A percentile compares a stretch with the other conserved stretches of the same genome.
phyloP scores from a whole-genome alignment of 2,113 vertebrate genomes.

The Meleagris gallopavo region DNA sequence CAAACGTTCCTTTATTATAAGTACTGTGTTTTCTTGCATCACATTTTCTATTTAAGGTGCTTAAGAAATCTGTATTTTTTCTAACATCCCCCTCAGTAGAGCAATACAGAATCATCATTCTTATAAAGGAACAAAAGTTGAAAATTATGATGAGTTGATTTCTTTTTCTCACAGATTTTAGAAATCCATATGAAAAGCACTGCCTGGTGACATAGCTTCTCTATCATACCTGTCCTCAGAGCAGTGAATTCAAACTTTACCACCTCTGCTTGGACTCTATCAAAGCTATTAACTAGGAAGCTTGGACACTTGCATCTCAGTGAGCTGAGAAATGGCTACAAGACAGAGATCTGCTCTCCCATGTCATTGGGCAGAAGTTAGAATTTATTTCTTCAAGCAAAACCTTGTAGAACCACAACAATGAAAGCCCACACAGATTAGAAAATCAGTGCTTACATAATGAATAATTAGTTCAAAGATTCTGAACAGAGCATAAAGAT shows the following conservation, averaged over 20 bases:
- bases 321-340: background rate
- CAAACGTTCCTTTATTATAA: background rate
- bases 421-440: background rate
- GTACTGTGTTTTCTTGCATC: background rate
- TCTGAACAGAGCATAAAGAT: background rate
- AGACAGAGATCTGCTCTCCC: background rate
- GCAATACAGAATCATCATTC: background rate
- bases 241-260: background rate
- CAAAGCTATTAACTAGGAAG: background rate
- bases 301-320: background rate
- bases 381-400: background rate
- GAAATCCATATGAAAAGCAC: background rate
- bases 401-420: background rate
- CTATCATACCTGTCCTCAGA: rapidly evolving
- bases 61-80: background rate
- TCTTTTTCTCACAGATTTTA: background rate
- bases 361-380: background rate
- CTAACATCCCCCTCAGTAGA: background rate
- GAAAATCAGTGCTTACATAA: background rate
- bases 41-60: background rate
- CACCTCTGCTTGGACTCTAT: background rate
- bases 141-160: background rate
- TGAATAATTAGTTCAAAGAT: background rate
- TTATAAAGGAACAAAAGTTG: background rate
- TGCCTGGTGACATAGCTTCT: background rate